Percentiles rank a stretch among this genome's conserved stretches.
These are phyloP conservation scores for Drepana falcataria DNA, from an alignment of 2,888 invertebrate genomes.

Conservation along the genomic window DNA sequence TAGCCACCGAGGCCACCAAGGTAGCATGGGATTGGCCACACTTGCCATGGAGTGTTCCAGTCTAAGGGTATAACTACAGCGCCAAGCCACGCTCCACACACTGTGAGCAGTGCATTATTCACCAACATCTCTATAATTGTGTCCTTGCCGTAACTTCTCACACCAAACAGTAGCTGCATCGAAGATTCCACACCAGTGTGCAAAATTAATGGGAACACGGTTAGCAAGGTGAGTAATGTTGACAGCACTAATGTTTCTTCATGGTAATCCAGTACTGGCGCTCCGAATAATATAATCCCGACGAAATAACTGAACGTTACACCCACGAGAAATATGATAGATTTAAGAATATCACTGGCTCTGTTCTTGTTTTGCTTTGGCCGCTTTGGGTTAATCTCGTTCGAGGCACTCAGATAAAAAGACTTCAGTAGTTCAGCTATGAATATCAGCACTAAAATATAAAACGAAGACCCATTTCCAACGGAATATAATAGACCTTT, in stretches of 20 bases:
- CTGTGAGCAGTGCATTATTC: slow-evolving; percentile 75
- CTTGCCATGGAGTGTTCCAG: slow-evolving; percentile 95
- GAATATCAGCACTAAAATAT: slow-evolving; percentile 60
- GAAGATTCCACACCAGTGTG: slow-evolving; percentile 80
- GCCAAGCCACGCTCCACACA: slow-evolving; percentile 90
- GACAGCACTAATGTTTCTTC: slow-evolving; percentile 85
- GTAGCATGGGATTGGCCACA: slow-evolving; percentile 86
- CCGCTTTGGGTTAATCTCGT: slow-evolving; percentile 55
- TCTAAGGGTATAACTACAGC: slow-evolving; percentile 92
- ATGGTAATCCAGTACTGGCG: slow-evolving; percentile 80
- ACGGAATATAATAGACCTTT: slow-evolving; percentile 79
- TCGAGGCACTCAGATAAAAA: slow-evolving; percentile 50
- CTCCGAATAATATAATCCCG: slow-evolving; percentile 83
- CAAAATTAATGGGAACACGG: slow-evolving; percentile 81
- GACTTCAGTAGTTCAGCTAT: slow-evolving; percentile 78
- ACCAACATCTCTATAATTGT: slow-evolving; percentile 78
- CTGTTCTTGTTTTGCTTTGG: slow-evolving; percentile 57
- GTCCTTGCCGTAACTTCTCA: slow-evolving; percentile 68
- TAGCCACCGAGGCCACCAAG: slow-evolving; percentile 83
- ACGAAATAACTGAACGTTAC: slow-evolving; percentile 76
- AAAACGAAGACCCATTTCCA: slow-evolving; percentile 75
- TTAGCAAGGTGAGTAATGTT: slow-evolving; percentile 78
- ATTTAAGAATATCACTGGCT: slow-evolving; percentile 72
- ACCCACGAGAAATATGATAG: slow-evolving; percentile 58
- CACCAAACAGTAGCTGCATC: slow-evolving; percentile 73